phyloP scores from a whole-genome alignment of 2,797 vertebrate genomes.

The Brachyrhaphis roseni region DNA sequence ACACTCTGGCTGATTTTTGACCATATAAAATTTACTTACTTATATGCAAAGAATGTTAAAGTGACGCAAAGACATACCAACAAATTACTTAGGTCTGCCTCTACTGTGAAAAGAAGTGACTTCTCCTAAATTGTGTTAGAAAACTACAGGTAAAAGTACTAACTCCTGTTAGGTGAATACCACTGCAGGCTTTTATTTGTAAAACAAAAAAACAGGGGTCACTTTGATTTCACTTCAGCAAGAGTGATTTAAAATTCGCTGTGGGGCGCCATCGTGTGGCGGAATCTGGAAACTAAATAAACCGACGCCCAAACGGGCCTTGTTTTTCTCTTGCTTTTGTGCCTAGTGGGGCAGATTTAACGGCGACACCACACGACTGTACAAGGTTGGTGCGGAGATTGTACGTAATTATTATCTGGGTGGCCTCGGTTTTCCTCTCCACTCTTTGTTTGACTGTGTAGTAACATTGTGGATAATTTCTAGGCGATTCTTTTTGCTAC shows the following conservation, averaged over 20 bases:
- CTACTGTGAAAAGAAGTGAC: constrained; percentile 25
- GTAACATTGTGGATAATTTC: neutral
- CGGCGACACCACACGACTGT: constrained; percentile 44
- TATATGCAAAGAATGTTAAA: neutral
- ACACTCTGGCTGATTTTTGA: neutral
- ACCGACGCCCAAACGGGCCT: too few relatives aligned
- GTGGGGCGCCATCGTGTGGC: constrained; percentile 46
- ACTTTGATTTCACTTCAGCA: neutral
- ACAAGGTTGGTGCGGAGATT: constrained; percentile 54
- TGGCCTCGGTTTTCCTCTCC: fast-evolving
- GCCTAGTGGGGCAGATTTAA: constrained; percentile 64
- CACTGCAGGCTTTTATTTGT: neutral
- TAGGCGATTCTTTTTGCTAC: neutral
- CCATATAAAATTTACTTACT: neutral
- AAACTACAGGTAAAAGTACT: neutral
- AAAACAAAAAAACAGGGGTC: neutral
- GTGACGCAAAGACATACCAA: neutral
- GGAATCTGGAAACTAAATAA: neutral
- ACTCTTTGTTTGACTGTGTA: neutral
- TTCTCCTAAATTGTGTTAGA: neutral
- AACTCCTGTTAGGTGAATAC: neutral
- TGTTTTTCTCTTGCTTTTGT: constrained; percentile 13
- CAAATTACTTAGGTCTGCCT: constrained; percentile 13
- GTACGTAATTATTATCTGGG: neutral
- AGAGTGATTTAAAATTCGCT: neutral